These are phyloP conservation scores for Chymomyza costata DNA, from an alignment of 1,140 invertebrate genomes.

Conservation along the genomic window DNA sequence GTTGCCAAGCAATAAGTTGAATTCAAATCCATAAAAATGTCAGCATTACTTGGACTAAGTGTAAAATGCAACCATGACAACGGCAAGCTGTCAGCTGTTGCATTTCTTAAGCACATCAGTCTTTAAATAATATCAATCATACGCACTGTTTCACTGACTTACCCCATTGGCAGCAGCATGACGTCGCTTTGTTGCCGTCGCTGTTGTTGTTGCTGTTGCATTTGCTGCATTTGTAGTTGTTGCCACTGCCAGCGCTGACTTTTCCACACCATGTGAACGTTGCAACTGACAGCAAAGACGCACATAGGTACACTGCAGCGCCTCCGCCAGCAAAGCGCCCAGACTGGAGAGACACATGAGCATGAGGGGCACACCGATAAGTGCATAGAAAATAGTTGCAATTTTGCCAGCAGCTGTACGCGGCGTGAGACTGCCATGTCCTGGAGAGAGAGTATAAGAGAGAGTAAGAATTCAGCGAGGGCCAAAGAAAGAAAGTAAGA, in stretches of 20 bases:
- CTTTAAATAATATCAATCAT: conserved; percentile 58
- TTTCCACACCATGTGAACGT: conserved; percentile 14
- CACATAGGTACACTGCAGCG: conserved; percentile 83
- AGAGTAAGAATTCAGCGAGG: conserved; percentile 7
- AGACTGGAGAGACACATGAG: conserved; percentile 90
- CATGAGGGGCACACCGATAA: conserved; percentile 89
- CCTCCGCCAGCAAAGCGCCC: conserved; percentile 85
- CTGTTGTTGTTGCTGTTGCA: conserved; percentile 13
- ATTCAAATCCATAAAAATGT: conserved; percentile 59
- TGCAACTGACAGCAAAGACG: conserved; percentile 79
- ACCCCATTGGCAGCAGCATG: conserved; percentile 43
- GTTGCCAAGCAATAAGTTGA: conserved; percentile 25
- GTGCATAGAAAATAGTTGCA: conserved; percentile 91
- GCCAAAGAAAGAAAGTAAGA: conserved; percentile 6
- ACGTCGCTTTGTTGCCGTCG: conserved; percentile 28
- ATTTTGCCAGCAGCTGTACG: conserved; percentile 86
- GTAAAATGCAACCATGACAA: conserved; percentile 43
- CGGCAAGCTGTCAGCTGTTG: conserved; percentile 1
- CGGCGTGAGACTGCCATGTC: conserved; percentile 88
- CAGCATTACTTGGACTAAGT: conserved; percentile 22
- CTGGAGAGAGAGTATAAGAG: conserved; percentile 75
- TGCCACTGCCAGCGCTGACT: conserved; percentile 2
- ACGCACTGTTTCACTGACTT: conserved; percentile 50
- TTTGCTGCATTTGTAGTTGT: not conserved
- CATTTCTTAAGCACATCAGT: conserved; percentile 28